A percentile compares a stretch with the other conserved stretches of the same genome.
These are phyloP conservation scores for Peromyscus eremicus DNA, from an alignment of 2,797 vertebrate species.

Conservation along the genomic window DNA sequence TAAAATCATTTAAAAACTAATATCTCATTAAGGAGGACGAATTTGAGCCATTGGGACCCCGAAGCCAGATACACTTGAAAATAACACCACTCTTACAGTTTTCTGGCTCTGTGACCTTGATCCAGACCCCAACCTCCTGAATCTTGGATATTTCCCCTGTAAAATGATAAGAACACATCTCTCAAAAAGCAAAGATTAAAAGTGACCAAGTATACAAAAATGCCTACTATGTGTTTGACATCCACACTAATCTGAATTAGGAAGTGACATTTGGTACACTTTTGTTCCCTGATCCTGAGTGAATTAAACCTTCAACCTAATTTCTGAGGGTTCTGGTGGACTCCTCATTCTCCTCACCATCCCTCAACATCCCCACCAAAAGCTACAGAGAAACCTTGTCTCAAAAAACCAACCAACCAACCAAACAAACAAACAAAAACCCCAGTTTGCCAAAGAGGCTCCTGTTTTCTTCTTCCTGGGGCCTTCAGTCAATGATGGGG, in stretches of 20 bases:
- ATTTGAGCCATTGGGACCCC: not conserved
- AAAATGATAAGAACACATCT: not conserved
- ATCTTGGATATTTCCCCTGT: not conserved
- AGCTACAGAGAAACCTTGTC: no score
- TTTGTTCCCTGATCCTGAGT: not conserved
- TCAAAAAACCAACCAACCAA: no score
- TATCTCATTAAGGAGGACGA: not conserved
- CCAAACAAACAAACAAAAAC: no score
- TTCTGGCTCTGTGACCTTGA: rapidly evolving
- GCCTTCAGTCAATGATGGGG: no score
- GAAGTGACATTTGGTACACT: not conserved
- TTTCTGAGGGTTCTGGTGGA: not conserved
- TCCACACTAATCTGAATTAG: not conserved
- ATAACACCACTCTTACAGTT: not conserved
- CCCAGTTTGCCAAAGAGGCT: no score
- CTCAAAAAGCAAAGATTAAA: not conserved
- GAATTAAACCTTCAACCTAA: not conserved
- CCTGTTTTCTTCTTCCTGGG: no score
- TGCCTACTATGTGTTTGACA: not conserved
- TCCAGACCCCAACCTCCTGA: not conserved
- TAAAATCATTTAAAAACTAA: not conserved
- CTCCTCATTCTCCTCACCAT: no score
- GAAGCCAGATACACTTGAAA: not conserved
- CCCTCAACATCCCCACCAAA: no score
- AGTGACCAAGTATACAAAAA: not conserved